phyloP scores from a whole-genome alignment of 2,113 vertebrate genomes.

The Sprattus sprattus region DNA sequence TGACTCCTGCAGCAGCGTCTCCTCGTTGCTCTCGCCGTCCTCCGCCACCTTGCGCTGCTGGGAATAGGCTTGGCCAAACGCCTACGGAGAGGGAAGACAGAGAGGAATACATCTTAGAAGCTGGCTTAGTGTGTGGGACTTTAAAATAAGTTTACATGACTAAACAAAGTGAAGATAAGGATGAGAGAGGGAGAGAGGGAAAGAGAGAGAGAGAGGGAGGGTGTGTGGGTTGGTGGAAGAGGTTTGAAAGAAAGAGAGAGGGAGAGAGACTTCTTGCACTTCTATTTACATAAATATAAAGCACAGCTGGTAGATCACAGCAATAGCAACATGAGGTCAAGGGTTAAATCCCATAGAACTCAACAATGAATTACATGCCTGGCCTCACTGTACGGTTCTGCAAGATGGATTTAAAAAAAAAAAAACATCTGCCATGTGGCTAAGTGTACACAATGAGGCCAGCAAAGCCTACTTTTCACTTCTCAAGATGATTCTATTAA shows the following conservation, averaged over 20 bases:
- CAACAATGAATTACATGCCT: background rate
- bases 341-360: background rate
- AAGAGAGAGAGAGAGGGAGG: background rate
- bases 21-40: constrained; percentile 93
- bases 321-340: background rate
- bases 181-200: background rate
- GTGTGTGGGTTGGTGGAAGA: too few species aligned
- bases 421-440: background rate
- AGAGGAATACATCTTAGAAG: background rate
- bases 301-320: background rate
- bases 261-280: background rate
- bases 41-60: constrained; percentile 96
- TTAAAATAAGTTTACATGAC: background rate
- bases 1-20: constrained; percentile 91
- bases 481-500: background rate
- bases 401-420: background rate
- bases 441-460: background rate
- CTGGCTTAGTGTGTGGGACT: background rate
- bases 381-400: background rate
- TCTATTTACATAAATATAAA: background rate
- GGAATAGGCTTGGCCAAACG: constrained; percentile 94
- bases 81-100: constrained; percentile 67
- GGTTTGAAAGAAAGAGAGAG: background rate
- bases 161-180: background rate
- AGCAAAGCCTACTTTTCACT: background rate